Evolutionary conservation across 2,797 vertebrate species (phyloP).

Genomic region (Pteropus rufus): DNA sequence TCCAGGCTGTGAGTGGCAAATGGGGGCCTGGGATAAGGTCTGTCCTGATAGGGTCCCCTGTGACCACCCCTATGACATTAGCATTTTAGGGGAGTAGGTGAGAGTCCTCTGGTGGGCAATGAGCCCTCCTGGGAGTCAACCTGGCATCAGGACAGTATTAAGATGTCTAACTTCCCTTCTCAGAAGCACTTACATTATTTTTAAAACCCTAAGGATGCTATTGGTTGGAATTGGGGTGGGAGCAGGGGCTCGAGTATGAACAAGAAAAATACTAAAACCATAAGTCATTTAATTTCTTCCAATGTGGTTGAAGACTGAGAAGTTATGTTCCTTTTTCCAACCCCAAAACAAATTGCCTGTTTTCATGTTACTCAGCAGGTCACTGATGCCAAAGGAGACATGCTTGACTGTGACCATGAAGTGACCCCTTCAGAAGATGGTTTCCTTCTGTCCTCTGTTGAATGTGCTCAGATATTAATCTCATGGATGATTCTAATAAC

Average conservation of each 20-base stretch:
- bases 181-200: neutral
- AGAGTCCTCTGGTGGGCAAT: neutral
- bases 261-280: neutral
- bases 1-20: neutral
- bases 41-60: neutral
- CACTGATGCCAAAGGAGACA: neutral
- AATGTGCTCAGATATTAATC: neutral
- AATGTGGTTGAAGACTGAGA: neutral
- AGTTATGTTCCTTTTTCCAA: neutral
- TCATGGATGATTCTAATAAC: neutral
- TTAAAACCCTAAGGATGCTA: neutral
- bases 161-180: neutral
- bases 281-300: neutral
- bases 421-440: neutral
- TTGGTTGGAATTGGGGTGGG: neutral
- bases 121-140: neutral
- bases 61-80: neutral
- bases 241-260: neutral
- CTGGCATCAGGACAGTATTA: neutral
- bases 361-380: neutral
- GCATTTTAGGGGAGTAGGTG: neutral
- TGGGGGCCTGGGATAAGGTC: neutral
- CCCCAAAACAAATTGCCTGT: neutral
- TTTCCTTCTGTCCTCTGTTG: neutral
- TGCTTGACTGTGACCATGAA: neutral